phyloP scores from a whole-genome alignment of 2,113 vertebrate genomes.

The Barnardius zonarius region DNA sequence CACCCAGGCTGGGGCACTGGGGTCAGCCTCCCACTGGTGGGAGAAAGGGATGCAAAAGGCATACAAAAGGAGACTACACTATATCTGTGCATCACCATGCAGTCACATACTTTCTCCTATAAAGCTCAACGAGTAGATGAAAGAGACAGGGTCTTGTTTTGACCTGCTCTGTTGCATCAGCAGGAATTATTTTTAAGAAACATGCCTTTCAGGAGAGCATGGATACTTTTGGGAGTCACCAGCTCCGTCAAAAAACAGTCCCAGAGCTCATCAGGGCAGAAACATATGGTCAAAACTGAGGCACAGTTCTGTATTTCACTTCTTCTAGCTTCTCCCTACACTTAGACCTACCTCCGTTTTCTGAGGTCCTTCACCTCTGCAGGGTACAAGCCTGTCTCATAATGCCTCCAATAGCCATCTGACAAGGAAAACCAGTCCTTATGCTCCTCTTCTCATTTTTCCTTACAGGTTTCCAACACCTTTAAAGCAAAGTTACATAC shows the following conservation, averaged over 20 bases:
- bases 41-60: not conserved
- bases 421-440: not conserved
- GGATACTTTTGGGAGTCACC: not conserved
- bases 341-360: not conserved
- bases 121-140: not conserved
- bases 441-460: not conserved
- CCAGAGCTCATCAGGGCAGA: not conserved
- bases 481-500: not conserved
- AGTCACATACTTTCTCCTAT: not conserved
- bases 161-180: not conserved
- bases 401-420: not conserved
- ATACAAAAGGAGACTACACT: not conserved
- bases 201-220: not conserved
- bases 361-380: not conserved
- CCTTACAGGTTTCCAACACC: not conserved
- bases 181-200: not conserved
- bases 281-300: not conserved
- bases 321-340: not conserved
- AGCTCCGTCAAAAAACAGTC: not conserved
- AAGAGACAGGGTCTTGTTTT: not conserved
- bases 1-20: not conserved
- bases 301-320: not conserved
- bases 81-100: fast-evolving
- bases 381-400: not conserved
- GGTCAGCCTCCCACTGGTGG: not conserved